These are phyloP conservation scores for Flexamia atlantica DNA, from an alignment of 2,888 invertebrate species.

Conservation along the genomic window DNA sequence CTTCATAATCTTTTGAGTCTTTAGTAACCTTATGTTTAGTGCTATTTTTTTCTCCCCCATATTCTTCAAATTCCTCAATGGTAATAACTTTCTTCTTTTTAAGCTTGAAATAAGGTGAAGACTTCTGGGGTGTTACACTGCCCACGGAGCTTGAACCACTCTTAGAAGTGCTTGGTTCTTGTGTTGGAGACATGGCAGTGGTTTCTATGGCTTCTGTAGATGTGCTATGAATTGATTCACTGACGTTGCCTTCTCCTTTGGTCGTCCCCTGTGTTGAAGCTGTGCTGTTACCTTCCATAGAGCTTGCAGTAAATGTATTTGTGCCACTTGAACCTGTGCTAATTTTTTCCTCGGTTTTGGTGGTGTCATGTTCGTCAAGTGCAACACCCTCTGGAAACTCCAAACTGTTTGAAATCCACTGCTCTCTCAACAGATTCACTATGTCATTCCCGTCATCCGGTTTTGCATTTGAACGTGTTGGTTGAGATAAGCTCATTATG, in stretches of 20 bases:
- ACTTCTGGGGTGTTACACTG: neutral
- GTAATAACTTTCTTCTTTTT: conserved; percentile 5
- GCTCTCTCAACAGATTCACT: neutral
- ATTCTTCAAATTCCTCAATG: neutral
- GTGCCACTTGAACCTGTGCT: neutral
- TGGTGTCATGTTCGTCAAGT: neutral
- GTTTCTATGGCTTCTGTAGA: neutral
- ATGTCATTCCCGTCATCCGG: neutral
- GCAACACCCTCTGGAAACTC: neutral
- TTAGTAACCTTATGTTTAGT: neutral
- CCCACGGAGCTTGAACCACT: neutral
- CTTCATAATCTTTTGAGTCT: neutral
- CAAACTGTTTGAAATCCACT: conserved; percentile 3
- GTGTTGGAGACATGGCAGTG: neutral
- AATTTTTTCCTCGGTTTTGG: neutral
- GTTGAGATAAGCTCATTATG: neutral
- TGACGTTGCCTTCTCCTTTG: neutral
- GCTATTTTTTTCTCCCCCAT: neutral
- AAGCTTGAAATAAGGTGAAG: neutral
- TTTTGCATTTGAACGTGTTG: neutral
- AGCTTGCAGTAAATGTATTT: neutral
- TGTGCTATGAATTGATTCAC: neutral
- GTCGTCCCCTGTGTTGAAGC: neutral
- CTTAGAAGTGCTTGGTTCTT: neutral
- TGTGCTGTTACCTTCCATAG: neutral